These are phyloP conservation scores for Rotaria magnacalcarata DNA, from an alignment of 2,888 invertebrate genomes.

Conservation along the genomic window DNA sequence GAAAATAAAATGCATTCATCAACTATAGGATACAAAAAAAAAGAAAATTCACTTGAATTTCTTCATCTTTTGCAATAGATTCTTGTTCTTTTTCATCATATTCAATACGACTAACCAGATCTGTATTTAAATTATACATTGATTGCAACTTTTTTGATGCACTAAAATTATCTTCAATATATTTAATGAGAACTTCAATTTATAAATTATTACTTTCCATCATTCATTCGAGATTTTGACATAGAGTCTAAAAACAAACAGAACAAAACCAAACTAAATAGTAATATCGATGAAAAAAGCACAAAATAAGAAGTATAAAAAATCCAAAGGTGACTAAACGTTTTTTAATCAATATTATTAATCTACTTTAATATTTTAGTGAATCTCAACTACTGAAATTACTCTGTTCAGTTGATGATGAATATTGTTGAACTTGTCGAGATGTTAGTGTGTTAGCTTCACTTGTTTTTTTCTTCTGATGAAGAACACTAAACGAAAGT, in stretches of 20 bases:
- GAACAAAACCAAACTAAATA: too few relatives aligned
- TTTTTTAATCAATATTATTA: too few relatives aligned
- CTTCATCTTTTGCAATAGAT: conserved; percentile 46
- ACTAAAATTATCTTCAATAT: background rate
- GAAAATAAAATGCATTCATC: background rate
- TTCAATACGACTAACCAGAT: conserved; percentile 31
- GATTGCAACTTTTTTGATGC: background rate
- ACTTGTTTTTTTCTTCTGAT: background rate
- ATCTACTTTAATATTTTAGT: too few relatives aligned
- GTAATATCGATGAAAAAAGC: too few relatives aligned
- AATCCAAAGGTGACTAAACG: too few relatives aligned
- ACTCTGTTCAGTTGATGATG: background rate
- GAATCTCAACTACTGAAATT: background rate
- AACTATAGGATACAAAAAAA: background rate
- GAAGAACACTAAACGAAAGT: background rate
- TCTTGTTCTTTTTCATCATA: conserved; percentile 46
- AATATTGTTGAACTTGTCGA: background rate
- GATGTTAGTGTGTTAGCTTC: background rate
- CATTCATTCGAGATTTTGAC: background rate
- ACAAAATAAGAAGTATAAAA: too few relatives aligned
- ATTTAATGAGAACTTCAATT: too few relatives aligned
- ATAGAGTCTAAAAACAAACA: background rate
- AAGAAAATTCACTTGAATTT: conserved; percentile 40
- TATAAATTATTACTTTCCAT: background rate
- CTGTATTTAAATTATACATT: conserved; percentile 13